A percentile compares a stretch with the other conserved stretches of the same genome.
Evolutionary conservation across 2,888 invertebrate species (phyloP).

Genomic region (Drosophila vallismaia): DNA sequence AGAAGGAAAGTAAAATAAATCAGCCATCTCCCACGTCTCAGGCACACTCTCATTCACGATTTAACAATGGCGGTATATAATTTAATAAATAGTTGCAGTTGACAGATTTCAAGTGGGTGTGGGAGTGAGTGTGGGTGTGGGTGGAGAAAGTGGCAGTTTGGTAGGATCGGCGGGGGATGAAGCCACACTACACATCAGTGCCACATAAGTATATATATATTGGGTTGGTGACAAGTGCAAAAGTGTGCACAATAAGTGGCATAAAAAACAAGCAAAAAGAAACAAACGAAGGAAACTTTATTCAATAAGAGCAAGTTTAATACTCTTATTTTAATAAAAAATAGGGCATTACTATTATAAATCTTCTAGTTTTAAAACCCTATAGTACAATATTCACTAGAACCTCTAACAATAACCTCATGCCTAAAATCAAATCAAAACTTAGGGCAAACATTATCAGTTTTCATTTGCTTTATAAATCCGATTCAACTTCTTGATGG

Average conservation of each 20-base stretch:
- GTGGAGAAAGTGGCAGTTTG: conserved; percentile 26
- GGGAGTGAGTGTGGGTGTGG: conserved; percentile 33
- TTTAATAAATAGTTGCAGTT: conserved; percentile 80
- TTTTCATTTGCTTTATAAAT: conserved; percentile 12
- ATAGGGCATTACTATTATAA: neutral
- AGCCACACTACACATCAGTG: conserved; percentile 28
- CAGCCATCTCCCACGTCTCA: neutral
- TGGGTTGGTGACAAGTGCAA: conserved; percentile 62
- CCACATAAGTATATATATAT: conserved; percentile 32
- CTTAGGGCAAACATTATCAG: neutral
- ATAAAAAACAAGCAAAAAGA: conserved; percentile 54
- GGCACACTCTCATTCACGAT: conserved; percentile 49
- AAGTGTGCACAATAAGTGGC: conserved; percentile 68
- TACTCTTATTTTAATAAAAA: neutral
- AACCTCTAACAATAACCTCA: too few relatives aligned
- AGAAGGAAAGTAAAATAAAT: conserved; percentile 4
- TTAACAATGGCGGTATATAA: conserved; percentile 73
- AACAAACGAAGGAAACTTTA: conserved; percentile 7
- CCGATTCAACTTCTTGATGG: conserved; percentile 5
- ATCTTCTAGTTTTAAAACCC: too few relatives aligned
- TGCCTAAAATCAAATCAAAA: neutral
- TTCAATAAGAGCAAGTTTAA: neutral
- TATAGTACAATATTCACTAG: too few relatives aligned
- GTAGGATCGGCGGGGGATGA: neutral
- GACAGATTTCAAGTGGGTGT: conserved; percentile 75